A percentile compares a stretch with the other conserved stretches of the same genome.
phyloP scores from a whole-genome alignment of 2,888 invertebrate species.

The Slavum lentiscoides region DNA sequence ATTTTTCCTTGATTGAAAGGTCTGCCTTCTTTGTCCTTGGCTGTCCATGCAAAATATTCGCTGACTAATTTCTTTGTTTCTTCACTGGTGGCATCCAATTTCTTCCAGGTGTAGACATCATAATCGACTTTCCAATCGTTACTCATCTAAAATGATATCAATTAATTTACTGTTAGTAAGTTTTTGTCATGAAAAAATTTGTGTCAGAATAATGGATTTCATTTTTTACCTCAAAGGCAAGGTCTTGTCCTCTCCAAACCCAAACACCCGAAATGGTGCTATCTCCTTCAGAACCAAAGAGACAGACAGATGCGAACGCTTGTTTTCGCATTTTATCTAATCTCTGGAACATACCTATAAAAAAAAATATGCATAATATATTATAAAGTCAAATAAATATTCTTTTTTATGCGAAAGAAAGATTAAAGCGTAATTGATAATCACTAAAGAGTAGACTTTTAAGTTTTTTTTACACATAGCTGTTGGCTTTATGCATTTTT shows the following conservation, averaged over 20 bases:
- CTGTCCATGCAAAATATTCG: slow-evolving; percentile 90
- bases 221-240: slow-evolving; percentile 75
- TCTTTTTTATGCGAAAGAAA: no score
- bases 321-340: slow-evolving; percentile 97
- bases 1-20: slow-evolving; percentile 98
- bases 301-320: slow-evolving; percentile 89
- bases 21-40: slow-evolving; percentile 82
- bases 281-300: slow-evolving; percentile 91
- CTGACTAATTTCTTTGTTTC: slow-evolving; percentile 84
- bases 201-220: not conserved
- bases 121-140: slow-evolving; percentile 97
- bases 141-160: slow-evolving; percentile 66
- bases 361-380: slow-evolving; percentile 20
- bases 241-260: slow-evolving; percentile 95
- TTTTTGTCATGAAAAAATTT: no score
- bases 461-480: no score
- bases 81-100: slow-evolving; percentile 78
- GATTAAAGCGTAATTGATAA: no score
- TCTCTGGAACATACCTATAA: slow-evolving; percentile 93
- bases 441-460: no score
- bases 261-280: slow-evolving; percentile 94
- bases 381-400: no score
- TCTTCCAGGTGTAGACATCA: slow-evolving; percentile 93
- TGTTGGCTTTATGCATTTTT: no score
- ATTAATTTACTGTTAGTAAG: not conserved